Conservation (phyloP, 2,888 invertebrate genomes). For the Notodonta dromedarius region DNA sequence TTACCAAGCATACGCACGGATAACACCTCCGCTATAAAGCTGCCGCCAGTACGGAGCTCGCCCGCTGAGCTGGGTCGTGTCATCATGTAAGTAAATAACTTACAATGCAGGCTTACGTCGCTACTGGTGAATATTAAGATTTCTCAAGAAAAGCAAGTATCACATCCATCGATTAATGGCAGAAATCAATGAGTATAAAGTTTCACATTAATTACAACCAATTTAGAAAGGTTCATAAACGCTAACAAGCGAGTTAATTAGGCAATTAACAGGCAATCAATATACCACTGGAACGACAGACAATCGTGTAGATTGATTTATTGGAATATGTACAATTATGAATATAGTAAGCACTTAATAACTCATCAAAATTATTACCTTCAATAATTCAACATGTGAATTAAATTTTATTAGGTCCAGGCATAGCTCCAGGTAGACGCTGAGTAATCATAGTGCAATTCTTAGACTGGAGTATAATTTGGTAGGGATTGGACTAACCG, state of each 20-base stretch:
- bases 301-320: conserved; percentile 25
- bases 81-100: too few species aligned
- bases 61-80: not conserved
- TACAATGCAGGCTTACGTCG: too few species aligned
- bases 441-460: too few species aligned
- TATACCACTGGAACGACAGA: conserved; percentile 17
- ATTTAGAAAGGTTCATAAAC: conserved; percentile 17
- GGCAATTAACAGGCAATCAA: conserved; percentile 24
- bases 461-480: too few species aligned
- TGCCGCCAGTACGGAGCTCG: not conserved
- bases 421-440: too few species aligned
- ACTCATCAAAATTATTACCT: conserved; percentile 27
- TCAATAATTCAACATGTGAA: not conserved
- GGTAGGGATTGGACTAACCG: too few species aligned
- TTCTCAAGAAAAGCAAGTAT: too few species aligned
- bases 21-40: not conserved
- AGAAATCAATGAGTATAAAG: too few species aligned
- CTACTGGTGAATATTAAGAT: too few species aligned
- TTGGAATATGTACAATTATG: conserved; percentile 7
- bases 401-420: too few species aligned
- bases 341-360: conserved; percentile 16
- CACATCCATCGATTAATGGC: too few species aligned
- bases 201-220: not conserved
- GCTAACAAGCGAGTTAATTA: conserved; percentile 17
- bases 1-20: not conserved